These are phyloP conservation scores for Watsonalla binaria DNA, from an alignment of 2,888 invertebrate species.

Conservation along the genomic window DNA sequence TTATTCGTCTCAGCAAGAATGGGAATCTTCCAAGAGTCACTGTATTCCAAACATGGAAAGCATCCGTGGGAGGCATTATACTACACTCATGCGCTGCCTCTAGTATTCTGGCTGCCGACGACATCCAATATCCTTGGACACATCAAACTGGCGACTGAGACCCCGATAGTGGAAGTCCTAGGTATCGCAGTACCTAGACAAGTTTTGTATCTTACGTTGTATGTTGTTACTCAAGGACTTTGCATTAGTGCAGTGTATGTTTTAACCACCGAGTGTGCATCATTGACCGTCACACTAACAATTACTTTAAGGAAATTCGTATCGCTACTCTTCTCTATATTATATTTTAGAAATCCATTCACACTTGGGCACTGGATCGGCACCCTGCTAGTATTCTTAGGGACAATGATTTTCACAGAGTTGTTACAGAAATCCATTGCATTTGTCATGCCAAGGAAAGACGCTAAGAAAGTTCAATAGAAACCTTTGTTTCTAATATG, in stretches of 20 bases:
- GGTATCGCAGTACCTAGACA: slow-evolving; percentile 84
- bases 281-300: slow-evolving; percentile 96
- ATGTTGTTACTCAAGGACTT: slow-evolving; percentile 92
- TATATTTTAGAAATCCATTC: slow-evolving; percentile 97
- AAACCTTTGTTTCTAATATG: slow-evolving; percentile 3
- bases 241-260: slow-evolving; percentile 98
- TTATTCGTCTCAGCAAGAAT: slow-evolving; percentile 95
- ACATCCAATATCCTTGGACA: slow-evolving; percentile 88
- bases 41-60: slow-evolving; percentile 92
- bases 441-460: slow-evolving; percentile 48
- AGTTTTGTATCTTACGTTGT: slow-evolving; percentile 87
- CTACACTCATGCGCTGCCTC: slow-evolving; percentile 93
- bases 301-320: slow-evolving; percentile 97
- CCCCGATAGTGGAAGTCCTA: slow-evolving; percentile 80
- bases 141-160: slow-evolving; percentile 83
- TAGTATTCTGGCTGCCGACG: slow-evolving; percentile 93
- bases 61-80: slow-evolving; percentile 93
- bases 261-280: slow-evolving; percentile 95
- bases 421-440: slow-evolving; percentile 75
- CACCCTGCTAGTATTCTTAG: slow-evolving; percentile 92
- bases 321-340: slow-evolving; percentile 95
- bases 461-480: slow-evolving; percentile 52
- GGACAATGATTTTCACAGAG: slow-evolving; percentile 96
- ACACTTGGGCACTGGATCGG: slow-evolving; percentile 95
- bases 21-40: slow-evolving; percentile 95